Conservation (phyloP, 2,888 invertebrate species). For the Mystacides longicornis region DNA sequence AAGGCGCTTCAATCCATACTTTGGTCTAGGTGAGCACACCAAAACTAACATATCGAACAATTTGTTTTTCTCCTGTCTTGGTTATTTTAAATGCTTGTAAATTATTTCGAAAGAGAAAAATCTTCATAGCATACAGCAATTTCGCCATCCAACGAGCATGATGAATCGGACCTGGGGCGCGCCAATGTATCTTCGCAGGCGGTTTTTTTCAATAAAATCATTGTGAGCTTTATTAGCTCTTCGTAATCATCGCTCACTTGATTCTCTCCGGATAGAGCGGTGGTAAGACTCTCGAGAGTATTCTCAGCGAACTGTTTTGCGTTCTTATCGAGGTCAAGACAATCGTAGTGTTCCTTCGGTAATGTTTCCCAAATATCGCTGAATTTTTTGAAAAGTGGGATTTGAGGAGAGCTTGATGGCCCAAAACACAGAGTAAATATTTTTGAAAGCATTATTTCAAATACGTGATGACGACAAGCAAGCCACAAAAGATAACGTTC, state of each 20-base stretch:
- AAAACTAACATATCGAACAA: constrained; percentile 1
- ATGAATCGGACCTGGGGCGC: background rate
- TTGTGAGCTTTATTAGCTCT: constrained; percentile 9
- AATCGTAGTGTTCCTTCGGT: constrained; percentile 6
- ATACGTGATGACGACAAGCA: too few species aligned
- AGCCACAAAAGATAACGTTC: too few species aligned
- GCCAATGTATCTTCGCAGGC: background rate
- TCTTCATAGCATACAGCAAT: background rate
- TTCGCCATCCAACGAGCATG: too few species aligned
- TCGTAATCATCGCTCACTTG: constrained; percentile 6
- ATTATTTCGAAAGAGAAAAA: background rate
- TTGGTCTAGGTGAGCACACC: background rate
- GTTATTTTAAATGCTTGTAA: background rate
- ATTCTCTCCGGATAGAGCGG: background rate
- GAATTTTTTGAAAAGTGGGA: too few species aligned
- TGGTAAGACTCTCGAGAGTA: constrained; percentile 2
- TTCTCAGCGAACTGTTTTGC: constrained; percentile 5
- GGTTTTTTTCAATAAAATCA: too few species aligned
- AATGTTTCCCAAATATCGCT: too few species aligned
- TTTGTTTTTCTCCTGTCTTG: background rate
- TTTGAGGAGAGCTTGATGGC: too few species aligned
- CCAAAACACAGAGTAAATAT: background rate
- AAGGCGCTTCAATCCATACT: background rate
- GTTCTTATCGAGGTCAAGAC: background rate
- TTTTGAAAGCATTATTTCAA: constrained; percentile 3